Evolutionary conservation across 2,888 invertebrate genomes (phyloP).

Genomic region (Saturnia pavonia): DNA sequence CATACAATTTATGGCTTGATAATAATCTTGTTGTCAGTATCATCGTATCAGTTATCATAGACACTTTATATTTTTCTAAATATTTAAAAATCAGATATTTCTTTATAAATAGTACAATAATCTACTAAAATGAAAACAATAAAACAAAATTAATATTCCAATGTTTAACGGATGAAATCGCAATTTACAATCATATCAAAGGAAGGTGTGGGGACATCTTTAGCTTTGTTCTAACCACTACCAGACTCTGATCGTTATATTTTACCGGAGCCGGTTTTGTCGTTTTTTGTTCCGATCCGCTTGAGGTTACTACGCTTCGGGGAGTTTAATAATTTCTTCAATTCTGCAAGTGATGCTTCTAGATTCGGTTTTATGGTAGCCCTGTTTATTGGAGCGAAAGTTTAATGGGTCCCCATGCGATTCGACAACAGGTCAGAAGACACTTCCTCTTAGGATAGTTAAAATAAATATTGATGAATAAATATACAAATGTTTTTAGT

Average conservation of each 20-base stretch:
- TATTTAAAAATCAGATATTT: too few relatives aligned
- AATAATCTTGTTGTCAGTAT: too few relatives aligned
- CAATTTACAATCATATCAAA: conserved; percentile 2
- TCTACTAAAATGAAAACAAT: too few relatives aligned
- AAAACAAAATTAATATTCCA: background rate
- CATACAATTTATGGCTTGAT: background rate
- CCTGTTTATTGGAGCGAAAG: conserved; percentile 33
- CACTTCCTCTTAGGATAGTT: background rate
- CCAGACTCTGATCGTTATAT: conserved; percentile 57
- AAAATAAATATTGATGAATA: background rate
- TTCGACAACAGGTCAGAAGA: conserved; percentile 15
- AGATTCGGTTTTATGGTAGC: conserved; percentile 43
- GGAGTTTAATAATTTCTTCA: conserved; percentile 56
- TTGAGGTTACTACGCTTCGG: conserved; percentile 47
- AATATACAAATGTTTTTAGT: background rate
- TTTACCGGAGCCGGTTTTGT: conserved; percentile 42
- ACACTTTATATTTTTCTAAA: too few relatives aligned
- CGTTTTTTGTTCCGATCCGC: conserved; percentile 51
- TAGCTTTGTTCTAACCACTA: conserved; percentile 44
- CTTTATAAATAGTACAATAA: too few relatives aligned
- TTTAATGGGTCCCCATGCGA: conserved; percentile 32
- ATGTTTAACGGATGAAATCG: background rate
- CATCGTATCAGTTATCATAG: too few relatives aligned
- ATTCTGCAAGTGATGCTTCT: conserved; percentile 56
- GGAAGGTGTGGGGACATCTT: conserved; percentile 16